phyloP scores from a whole-genome alignment of 1,140 invertebrate species.

The Nephila pilipes region DNA sequence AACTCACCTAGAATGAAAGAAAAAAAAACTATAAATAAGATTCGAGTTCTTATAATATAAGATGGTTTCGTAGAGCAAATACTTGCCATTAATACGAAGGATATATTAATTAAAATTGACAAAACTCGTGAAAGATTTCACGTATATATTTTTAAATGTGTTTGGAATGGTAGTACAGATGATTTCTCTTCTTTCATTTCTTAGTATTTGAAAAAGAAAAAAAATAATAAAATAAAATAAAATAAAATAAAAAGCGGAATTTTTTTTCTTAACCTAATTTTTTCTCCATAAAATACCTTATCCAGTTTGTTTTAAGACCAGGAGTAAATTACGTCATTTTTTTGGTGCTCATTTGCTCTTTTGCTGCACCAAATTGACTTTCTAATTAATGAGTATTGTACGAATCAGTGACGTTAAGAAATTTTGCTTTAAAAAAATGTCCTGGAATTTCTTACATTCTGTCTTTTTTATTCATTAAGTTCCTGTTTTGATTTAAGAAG shows the following conservation, averaged over 20 bases:
- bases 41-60: background rate
- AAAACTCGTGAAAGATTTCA: background rate
- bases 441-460: background rate
- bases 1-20: constrained; percentile 54
- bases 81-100: background rate
- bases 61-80: background rate
- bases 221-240: too few species aligned
- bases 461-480: background rate
- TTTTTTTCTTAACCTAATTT: background rate
- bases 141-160: background rate
- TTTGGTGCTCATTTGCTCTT: background rate
- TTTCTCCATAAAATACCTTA: background rate
- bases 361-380: background rate
- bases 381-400: background rate
- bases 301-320: background rate
- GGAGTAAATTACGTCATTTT: background rate
- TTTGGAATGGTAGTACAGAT: background rate
- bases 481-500: background rate
- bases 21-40: constrained; percentile 11
- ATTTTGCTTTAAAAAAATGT: background rate
- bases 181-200: background rate
- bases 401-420: background rate
- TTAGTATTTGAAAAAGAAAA: background rate
- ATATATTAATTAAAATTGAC: constrained; percentile 39
- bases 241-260: background rate